phyloP scores from a whole-genome alignment of 2,888 invertebrate species.

The Drosophila barbarae region DNA sequence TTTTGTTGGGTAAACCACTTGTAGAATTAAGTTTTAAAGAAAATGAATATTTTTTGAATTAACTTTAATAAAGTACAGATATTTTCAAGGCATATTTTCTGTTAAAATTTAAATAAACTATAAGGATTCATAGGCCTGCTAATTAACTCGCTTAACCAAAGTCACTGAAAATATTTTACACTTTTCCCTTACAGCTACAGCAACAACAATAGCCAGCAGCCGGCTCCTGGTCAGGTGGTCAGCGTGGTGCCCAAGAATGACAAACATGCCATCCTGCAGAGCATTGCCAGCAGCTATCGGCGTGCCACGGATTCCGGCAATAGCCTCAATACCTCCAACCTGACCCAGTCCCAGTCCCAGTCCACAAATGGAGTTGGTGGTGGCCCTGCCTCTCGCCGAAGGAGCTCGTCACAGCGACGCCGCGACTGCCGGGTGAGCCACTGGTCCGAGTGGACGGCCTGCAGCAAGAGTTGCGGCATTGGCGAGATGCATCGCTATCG shows the following conservation, averaged over 20 bases:
- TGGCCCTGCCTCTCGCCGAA: conserved; percentile 55
- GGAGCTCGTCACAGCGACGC: conserved; percentile 78
- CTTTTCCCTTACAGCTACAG: conserved; percentile 49
- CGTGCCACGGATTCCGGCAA: conserved; percentile 40
- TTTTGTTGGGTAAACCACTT: neutral
- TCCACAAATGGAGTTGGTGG: conserved; percentile 52
- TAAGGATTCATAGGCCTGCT: neutral
- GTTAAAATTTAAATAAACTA: neutral
- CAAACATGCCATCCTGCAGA: conserved; percentile 86
- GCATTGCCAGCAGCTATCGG: conserved; percentile 85
- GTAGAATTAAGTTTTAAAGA: neutral
- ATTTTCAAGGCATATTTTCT: neutral
- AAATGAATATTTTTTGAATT: neutral
- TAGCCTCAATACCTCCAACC: conserved; percentile 16
- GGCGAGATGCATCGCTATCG: conserved; percentile 91
- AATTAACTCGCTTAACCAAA: neutral
- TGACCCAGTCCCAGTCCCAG: conserved; percentile 18
- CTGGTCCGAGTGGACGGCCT: conserved; percentile 93
- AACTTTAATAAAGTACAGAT: neutral
- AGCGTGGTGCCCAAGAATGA: conserved; percentile 81
- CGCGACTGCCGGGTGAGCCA: conserved; percentile 90
- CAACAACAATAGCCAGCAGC: conserved; percentile 67
- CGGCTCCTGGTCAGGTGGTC: conserved; percentile 34
- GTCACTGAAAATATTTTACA: neutral
- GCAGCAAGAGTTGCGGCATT: conserved; percentile 93